Evolutionary conservation across 1,140 invertebrate genomes (phyloP), one percentile per base, ranked within the genome.

Genomic region (Zaprionus lachaisei): DNA sequence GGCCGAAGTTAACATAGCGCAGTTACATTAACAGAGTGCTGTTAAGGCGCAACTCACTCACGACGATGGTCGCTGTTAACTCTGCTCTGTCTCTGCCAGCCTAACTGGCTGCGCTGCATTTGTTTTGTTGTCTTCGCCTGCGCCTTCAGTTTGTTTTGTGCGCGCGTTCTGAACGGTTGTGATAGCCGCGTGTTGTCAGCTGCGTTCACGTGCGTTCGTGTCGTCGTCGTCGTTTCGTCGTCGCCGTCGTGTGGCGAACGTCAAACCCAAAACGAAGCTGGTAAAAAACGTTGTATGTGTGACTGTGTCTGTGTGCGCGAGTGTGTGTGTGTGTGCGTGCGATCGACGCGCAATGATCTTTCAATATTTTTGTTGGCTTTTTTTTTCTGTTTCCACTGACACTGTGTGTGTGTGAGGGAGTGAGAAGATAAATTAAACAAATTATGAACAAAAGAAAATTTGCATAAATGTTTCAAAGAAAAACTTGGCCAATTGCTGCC

Each of bases 101-200:
- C 3, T 17, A 17, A 47, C 41, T 47, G 41, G 41, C 41, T 56
- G 54, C 11, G 22, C 51, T 56, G 47, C 34, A 12, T 74, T 47
- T 51, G 61, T 78, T 74, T 71, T 66, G 67, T 24, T 51, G 17
- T 51, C 41, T 75, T 51, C 64, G 17, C 20, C 20, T 68, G 47
- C 57, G 65, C 49, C 47, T 63, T 61, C 73, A 84, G 67, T 84
- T 81, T 81, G 82, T 85, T 81, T 84, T 85, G 66, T 68, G 79
- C 79, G 74, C 82, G 81, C 74, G 74, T 74, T 37, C 55, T 44
- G 70, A 49, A 81, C 82, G 81, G 81, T 83, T 60, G 38, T 76
- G 60, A 20, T 58, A 47, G 65, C 20, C 58, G 74, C 63, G 60
- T 66, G 74, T 47, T 63, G 74, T 47, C 7, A 17, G 38, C 41